phyloP scores from a whole-genome alignment of 2,113 vertebrate species.

The Xenopus tropicalis region UCB_Xtro_10.0 CM004449.2:95412501-95413000 shows the following conservation, averaged over 20 bases:
- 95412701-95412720: constrained; percentile 3
- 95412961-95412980: background rate
- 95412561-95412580: constrained; percentile 27
- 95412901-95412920: constrained; percentile 15
- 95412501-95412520: background rate
- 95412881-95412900: background rate
- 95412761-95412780: constrained; percentile 27
- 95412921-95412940: background rate
- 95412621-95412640: constrained; percentile 7
- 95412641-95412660: constrained; percentile 12
- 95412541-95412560: constrained; percentile 26
- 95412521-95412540: constrained; percentile 1
- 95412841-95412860: constrained; percentile 12
- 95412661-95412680: constrained; percentile 20
- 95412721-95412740: constrained; percentile 16
- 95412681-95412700: background rate
- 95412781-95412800: constrained; percentile 14
- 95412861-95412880: constrained; percentile 17
- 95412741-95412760: constrained; percentile 29
- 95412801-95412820: constrained; percentile 15
- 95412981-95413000: too few species aligned
- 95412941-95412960: background rate
- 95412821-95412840: constrained; percentile 1
- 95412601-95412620: constrained; percentile 25
- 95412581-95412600: constrained; percentile 31